phyloP scores from a whole-genome alignment of 2,888 invertebrate genomes.

The Argyresthia goedartella region DNA sequence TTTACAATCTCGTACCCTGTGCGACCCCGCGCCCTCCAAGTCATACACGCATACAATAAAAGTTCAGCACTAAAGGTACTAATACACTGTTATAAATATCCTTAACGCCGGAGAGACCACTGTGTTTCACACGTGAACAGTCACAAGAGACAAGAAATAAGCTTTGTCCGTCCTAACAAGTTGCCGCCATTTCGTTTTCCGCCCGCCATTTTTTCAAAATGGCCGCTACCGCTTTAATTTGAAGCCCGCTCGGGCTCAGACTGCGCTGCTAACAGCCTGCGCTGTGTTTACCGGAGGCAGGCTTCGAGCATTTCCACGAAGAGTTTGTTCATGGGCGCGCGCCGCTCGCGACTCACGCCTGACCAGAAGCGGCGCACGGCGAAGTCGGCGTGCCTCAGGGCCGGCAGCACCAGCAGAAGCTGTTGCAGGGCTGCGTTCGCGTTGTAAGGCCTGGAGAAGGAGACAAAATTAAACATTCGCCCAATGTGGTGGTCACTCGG shows the following conservation, averaged over 20 bases:
- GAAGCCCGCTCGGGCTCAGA: neutral
- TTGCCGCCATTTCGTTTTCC: neutral
- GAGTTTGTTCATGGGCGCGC: conserved; percentile 95
- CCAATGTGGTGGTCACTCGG: no score
- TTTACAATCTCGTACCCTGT: neutral
- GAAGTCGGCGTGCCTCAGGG: conserved; percentile 90
- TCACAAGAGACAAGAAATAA: neutral
- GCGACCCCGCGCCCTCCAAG: conserved; percentile 4
- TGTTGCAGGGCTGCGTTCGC: conserved; percentile 85
- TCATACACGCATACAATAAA: neutral
- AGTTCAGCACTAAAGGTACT: neutral
- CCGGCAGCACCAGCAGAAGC: conserved; percentile 88
- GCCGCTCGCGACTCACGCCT: conserved; percentile 86
- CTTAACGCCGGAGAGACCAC: neutral
- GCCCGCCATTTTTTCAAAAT: neutral
- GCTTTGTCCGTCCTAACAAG: neutral
- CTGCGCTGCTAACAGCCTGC: neutral
- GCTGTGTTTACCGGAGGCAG: conserved; percentile 66
- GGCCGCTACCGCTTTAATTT: neutral
- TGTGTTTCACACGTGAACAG: neutral
- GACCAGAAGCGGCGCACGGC: conserved; percentile 94
- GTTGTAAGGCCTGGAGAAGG: conserved; percentile 73
- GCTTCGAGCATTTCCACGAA: conserved; percentile 97
- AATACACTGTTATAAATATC: neutral
- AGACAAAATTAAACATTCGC: neutral